Evolutionary conservation across 2,888 invertebrate species (phyloP).

Genomic region (Drosophila parthenogenetica): DNA sequence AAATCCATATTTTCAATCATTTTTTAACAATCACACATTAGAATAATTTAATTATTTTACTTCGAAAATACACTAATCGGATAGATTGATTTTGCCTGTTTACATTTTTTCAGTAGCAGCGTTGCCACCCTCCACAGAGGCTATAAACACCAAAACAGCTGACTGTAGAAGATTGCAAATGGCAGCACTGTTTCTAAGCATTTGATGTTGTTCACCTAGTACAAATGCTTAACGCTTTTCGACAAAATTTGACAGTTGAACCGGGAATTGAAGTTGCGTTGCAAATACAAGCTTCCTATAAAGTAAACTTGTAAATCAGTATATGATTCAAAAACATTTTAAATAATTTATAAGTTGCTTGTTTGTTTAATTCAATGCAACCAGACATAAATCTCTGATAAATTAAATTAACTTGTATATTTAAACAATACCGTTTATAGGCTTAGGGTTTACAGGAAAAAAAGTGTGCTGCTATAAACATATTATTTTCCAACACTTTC

Average conservation of each 20-base stretch:
- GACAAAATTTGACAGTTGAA: not conserved
- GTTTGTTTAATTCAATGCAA: too few species aligned
- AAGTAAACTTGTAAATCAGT: not conserved
- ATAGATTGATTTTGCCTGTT: constrained; percentile 43
- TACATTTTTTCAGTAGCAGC: constrained; percentile 38
- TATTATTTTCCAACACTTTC: not conserved
- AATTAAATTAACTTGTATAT: not conserved
- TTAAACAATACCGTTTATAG: not conserved
- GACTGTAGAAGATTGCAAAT: not conserved
- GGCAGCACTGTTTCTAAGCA: constrained; percentile 16
- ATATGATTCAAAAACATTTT: not conserved
- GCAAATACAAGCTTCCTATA: not conserved
- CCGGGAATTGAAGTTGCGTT: not conserved
- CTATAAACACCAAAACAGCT: constrained; percentile 28
- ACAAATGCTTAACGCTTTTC: not conserved
- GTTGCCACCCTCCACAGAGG: constrained; percentile 24
- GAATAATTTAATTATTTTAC: constrained; percentile 2
- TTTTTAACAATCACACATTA: constrained; percentile 10
- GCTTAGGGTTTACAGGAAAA: not conserved
- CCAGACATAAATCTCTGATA: not conserved
- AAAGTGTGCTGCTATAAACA: not conserved
- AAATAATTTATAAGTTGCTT: not conserved
- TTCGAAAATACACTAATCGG: constrained; percentile 13
- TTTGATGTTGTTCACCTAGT: not conserved
- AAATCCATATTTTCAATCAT: constrained; percentile 13